Evolutionary conservation across 2,113 vertebrate genomes (phyloP).

Genomic region (Pelmatolapia mariae): DNA sequence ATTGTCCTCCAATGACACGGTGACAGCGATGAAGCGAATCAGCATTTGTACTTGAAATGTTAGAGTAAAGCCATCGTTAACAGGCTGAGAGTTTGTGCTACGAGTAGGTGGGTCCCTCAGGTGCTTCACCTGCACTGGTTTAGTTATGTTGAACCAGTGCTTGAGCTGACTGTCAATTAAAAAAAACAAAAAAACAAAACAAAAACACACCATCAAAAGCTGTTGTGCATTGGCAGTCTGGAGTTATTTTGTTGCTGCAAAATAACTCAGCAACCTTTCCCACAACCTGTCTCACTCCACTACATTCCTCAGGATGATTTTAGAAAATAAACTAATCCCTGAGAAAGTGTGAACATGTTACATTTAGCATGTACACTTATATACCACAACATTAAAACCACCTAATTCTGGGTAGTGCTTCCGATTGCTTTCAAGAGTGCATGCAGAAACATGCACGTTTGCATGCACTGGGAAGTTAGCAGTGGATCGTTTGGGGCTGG

Average conservation of each 20-base stretch:
- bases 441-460: neutral
- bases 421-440: neutral
- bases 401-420: neutral
- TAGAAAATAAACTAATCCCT: neutral
- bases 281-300: neutral
- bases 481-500: neutral
- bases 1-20: constrained; percentile 32
- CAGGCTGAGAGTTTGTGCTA: neutral
- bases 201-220: neutral
- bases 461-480: neutral
- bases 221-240: neutral
- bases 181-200: accelerated
- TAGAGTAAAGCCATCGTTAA: neutral
- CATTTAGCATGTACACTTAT: neutral
- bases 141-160: neutral
- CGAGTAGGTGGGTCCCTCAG: constrained; percentile 27
- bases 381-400: neutral
- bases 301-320: neutral
- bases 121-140: neutral
- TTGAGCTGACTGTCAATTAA: neutral
- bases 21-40: neutral
- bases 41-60: neutral
- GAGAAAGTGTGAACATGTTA: neutral
- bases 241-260: neutral
- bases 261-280: too few species aligned